Evolutionary conservation across 2,888 invertebrate genomes (phyloP).

Genomic region (Lomographa bimaculata): DNA sequence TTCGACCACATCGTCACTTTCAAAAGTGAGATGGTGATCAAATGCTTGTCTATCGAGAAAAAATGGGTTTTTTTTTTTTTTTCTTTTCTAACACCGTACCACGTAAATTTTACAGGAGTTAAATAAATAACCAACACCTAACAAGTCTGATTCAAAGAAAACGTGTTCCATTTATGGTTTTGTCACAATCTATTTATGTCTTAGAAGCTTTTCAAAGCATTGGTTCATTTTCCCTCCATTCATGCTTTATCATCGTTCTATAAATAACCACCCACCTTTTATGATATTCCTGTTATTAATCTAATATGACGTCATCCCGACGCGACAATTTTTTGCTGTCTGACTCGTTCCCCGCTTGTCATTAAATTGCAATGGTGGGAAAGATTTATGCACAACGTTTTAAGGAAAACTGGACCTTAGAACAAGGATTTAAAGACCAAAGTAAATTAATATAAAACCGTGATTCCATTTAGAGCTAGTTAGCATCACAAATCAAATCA

Average conservation of each 20-base stretch:
- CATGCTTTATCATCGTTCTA: constrained; percentile 9
- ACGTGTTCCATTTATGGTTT: constrained; percentile 17
- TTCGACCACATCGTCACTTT: too few relatives aligned
- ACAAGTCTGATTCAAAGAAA: too few relatives aligned
- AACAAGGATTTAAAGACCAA: constrained; percentile 14
- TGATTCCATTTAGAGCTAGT: constrained; percentile 40
- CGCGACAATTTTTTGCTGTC: constrained; percentile 57
- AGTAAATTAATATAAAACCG: constrained; percentile 14
- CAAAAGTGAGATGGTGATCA: too few relatives aligned
- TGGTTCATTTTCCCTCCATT: constrained; percentile 4
- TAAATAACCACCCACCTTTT: constrained; percentile 14
- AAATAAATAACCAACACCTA: too few relatives aligned
- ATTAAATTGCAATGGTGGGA: constrained; percentile 51
- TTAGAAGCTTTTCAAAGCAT: constrained; percentile 2
- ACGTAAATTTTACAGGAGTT: too few relatives aligned
- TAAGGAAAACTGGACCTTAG: constrained; percentile 37
- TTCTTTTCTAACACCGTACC: too few relatives aligned
- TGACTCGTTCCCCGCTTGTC: constrained; percentile 44
- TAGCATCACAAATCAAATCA: constrained; percentile 51
- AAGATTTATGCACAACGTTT: constrained; percentile 27
- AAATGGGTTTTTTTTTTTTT: too few relatives aligned
- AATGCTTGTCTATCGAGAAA: too few relatives aligned
- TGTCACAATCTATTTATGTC: constrained; percentile 4
- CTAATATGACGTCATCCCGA: constrained; percentile 55
- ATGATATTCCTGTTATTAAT: constrained; percentile 39